Conservation (phyloP, 2,888 invertebrate species). For the Crematogaster levior region DNA sequence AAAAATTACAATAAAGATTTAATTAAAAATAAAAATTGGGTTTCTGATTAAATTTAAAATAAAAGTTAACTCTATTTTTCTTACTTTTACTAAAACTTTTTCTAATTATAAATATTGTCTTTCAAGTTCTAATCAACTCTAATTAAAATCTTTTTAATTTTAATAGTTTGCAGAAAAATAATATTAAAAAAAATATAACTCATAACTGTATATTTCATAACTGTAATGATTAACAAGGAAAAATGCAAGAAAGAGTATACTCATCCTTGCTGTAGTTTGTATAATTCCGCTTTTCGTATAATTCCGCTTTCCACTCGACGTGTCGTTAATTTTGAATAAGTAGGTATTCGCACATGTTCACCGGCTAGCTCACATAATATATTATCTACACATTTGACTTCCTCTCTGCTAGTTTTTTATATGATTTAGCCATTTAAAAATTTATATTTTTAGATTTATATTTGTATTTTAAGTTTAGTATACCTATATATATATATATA, state of each 20-base stretch:
- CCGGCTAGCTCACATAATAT: neutral
- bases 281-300: no score
- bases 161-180: neutral
- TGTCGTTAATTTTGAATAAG: slow-evolving; percentile 43
- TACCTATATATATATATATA: neutral
- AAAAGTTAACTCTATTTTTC: neutral
- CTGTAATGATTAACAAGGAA: slow-evolving; percentile 11
- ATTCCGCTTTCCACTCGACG: slow-evolving; percentile 9
- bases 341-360: neutral
- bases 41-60: slow-evolving; percentile 28
- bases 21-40: slow-evolving; percentile 32
- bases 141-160: neutral
- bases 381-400: neutral
- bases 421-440: neutral
- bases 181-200: no score
- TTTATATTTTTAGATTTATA: neutral
- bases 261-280: neutral
- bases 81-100: neutral
- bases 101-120: neutral
- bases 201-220: neutral
- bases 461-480: neutral
- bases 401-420: neutral
- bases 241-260: neutral
- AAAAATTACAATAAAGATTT: no score
- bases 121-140: neutral